Evolutionary conservation across 2,113 vertebrate genomes (phyloP), one percentile per base, ranked within the genome.

Genomic region (Brachyhypopomus gauderio): DNA sequence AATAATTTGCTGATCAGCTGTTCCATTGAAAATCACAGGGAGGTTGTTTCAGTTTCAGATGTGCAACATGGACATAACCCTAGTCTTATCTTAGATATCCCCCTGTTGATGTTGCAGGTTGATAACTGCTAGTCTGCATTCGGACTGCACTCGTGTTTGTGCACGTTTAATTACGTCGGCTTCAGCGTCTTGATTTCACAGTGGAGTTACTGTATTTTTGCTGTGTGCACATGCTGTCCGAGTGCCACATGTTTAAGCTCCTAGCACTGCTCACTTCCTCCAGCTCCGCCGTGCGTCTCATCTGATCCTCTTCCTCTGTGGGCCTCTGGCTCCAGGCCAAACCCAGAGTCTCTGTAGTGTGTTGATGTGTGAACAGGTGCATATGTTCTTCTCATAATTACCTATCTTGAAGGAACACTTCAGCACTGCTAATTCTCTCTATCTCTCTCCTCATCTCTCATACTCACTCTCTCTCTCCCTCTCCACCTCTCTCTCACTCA

Each of bases 281-380:
- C 71, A 55, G 16, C 5, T 17, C 45, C 48, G 23, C 52, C 23
- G 36, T 80, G 59, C 56, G 62, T 70, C 66, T 67, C 3, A 20
- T 70, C 66, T 70, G 66, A 34, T n/a, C 48, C 55, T 56, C 70
- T 73, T 48, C 62, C 59, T 56, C 41, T 7, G 19, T 58, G 41
- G 22, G 41, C 6, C 34, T 80, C 74, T 74, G 70, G 71, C 79
- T 66, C 27, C 9, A 19, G 27, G 64, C 79, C 79, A 80, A 27
- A 80, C 55, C 17, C 36, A 1, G 66, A 41, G 36, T 80, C 60
- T 80, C 79, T 6, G 79, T 72, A 23, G 67, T 72, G 77, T 62
- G 79, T 58, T 80, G 79, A 80, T 38, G n/a, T 74, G 79, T 56
- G 79, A 74, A 66, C 79, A 80, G 79, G 71, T 80, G 79, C 79